Evolutionary conservation across 2,888 invertebrate genomes (phyloP), one percentile per base, ranked within the genome.

Genomic region (Drosophila phalerata): DNA sequence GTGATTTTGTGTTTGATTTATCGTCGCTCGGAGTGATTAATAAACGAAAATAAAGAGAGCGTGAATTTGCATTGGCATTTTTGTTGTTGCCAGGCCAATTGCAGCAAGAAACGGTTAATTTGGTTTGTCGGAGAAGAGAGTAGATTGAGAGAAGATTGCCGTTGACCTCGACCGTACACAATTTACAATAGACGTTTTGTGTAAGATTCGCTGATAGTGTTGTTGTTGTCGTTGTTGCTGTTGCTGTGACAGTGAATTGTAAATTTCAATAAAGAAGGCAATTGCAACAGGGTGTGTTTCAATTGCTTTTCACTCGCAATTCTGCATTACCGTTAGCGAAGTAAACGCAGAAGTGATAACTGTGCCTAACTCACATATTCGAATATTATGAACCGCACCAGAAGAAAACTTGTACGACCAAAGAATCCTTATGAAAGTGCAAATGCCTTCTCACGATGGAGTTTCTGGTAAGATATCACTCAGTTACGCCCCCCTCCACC

Each of bases 391-490:
- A 92, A 92, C 90, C 90, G 92, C 73, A 92, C 91, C 76, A 90
- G 90, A 78, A 86, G 86, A 93, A 94, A 88, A 93, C 93, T 69
- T 91, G 94, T 81, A 91, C 94, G 85, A 91, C 93, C 90, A 52
- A 86, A 90, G 79, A 95, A 96, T 92, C 96, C 96, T 2, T 93
- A 94, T 71, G 94, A 95, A 84, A 94, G 87, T 5, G 95, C 96
- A 3, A 95, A 94, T 90, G 79, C 93, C 17, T 79, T 96, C 25
- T 96, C 96, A 5, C 93, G 94, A 74, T 92, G 95, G 81, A 94
- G 94, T 69, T 96, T 94, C 91, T 94, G 95, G 96, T 96, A 92
- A 93, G 95, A 93, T 19, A 48, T 9, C 30, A 30, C 30, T 30
- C 30, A 30, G 8, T 30, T 30, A 30, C 3, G 30, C 9, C 19